phyloP scores from a whole-genome alignment of 2,888 invertebrate species.

The Brenthis daphne region DNA sequence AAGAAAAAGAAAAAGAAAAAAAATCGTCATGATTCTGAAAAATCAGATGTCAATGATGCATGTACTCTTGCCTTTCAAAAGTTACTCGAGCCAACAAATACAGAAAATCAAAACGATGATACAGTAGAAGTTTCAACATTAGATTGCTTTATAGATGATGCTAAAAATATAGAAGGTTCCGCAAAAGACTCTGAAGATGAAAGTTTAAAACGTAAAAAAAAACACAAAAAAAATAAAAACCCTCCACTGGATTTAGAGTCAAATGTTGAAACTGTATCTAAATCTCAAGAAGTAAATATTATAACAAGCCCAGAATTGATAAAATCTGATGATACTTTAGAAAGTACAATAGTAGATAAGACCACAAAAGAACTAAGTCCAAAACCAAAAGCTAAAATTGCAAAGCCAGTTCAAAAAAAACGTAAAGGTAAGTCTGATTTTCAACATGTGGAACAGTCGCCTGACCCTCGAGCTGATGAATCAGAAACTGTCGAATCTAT shows the following conservation, averaged over 20 bases:
- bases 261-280: slow-evolving; percentile 9
- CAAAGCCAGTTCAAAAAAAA: slow-evolving; percentile 68
- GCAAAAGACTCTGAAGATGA: slow-evolving; percentile 2
- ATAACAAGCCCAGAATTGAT: background rate
- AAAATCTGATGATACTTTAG: slow-evolving; percentile 13
- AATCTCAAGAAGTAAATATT: slow-evolving; percentile 3
- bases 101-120: slow-evolving; percentile 23
- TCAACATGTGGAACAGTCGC: background rate
- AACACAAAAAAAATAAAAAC: slow-evolving; percentile 52
- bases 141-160: slow-evolving; percentile 21
- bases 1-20: slow-evolving; percentile 75
- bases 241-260: slow-evolving; percentile 31
- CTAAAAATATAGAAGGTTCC: slow-evolving; percentile 22
- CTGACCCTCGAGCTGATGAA: background rate
- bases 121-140: slow-evolving; percentile 6
- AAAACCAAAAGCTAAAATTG: slow-evolving; percentile 60
- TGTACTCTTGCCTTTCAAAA: slow-evolving; percentile 63
- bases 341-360: slow-evolving; percentile 8
- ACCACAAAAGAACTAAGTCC: slow-evolving; percentile 44
- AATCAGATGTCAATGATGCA: slow-evolving; percentile 59
- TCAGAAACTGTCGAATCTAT: background rate
- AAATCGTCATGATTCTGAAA: slow-evolving; percentile 61
- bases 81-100: slow-evolving; percentile 46
- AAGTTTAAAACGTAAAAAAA: slow-evolving; percentile 45
- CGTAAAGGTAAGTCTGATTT: slow-evolving; percentile 47